Conservation (phyloP, 2,888 invertebrate genomes). For the Phengaris arion region DNA sequence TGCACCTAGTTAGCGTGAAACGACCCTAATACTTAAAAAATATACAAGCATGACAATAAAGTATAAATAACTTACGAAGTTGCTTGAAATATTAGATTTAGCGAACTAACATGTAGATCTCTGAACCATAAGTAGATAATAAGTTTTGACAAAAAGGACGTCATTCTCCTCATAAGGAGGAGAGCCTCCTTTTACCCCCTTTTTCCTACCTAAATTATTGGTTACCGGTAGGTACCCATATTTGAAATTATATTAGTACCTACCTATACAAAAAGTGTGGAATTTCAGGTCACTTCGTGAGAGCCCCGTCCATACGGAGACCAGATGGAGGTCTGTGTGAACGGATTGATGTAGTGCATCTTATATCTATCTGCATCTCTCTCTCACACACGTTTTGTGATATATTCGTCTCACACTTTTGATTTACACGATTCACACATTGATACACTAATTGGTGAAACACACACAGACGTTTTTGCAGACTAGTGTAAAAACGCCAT, state of each 20-base stretch:
- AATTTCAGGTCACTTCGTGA: constrained; percentile 79
- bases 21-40: constrained; percentile 21
- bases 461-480: constrained; percentile 20
- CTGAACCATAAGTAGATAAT: not conserved
- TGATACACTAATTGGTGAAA: constrained; percentile 23
- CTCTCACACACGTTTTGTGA: constrained; percentile 67
- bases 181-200: constrained; percentile 35
- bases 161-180: no score
- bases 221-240: not conserved
- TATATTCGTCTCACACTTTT: constrained; percentile 38
- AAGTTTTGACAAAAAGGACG: not conserved
- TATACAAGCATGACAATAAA: constrained; percentile 49
- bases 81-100: constrained; percentile 58
- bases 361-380: constrained; percentile 68
- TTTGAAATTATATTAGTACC: not conserved
- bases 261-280: constrained; percentile 53
- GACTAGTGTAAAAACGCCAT: constrained; percentile 13
- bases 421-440: constrained; percentile 25
- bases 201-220: not conserved
- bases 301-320: constrained; percentile 67
- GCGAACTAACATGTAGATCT: constrained; percentile 50
- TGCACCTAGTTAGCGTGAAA: not conserved
- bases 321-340: constrained; percentile 72
- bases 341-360: constrained; percentile 76
- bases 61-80: constrained; percentile 68